Evolutionary conservation across 2,113 vertebrate genomes (phyloP), one percentile per base, ranked within the genome.

Genomic region (Hemibagrus wyckioides): DNA sequence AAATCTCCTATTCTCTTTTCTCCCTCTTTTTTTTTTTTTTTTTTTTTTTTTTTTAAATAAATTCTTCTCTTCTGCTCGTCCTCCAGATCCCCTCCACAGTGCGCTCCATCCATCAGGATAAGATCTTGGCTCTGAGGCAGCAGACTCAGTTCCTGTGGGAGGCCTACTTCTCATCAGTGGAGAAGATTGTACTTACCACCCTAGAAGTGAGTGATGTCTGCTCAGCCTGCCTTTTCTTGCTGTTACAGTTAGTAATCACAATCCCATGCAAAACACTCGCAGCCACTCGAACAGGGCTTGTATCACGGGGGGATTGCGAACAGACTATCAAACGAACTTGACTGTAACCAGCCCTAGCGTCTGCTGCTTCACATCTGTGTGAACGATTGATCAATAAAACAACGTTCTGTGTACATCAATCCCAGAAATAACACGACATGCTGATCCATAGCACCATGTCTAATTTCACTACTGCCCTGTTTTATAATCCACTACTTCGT

Each of bases 61-160:
- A 54, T 54, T 36, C 75, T 50, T 11, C 44, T 75, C 81, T 48
- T 85, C 71, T 89, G 59, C 80, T 36, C 23, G 28, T 87, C 61
- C 76, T 82, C 19, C 56, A 88, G 82, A 91, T 91, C 90, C 90
- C 90, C 30, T 91, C 90, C 77, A 91, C 88, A 36, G 90, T 91
- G 67, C 90, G 85, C 80, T 91, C 90, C 90, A 91, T 91, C 85
- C 90, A 91, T 91, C 90, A 91, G 87, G 90, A 91, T 80, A 89
- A 89, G 88, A 91, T 91, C 83, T 85, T 91, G 88, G 87, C 90
- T 83, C 63, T 91, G 54, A 87, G 90, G 75, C 90, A 89, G 87
- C 90, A 91, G 73, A 91, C 90, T 17, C 88, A 91, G 88, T 89
- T 91, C 87, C 85, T 91, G 85, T 91, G 90, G 90, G 90, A 91